Conservation (phyloP, 2,888 invertebrate genomes). For the Halictus quadricinctus region DNA sequence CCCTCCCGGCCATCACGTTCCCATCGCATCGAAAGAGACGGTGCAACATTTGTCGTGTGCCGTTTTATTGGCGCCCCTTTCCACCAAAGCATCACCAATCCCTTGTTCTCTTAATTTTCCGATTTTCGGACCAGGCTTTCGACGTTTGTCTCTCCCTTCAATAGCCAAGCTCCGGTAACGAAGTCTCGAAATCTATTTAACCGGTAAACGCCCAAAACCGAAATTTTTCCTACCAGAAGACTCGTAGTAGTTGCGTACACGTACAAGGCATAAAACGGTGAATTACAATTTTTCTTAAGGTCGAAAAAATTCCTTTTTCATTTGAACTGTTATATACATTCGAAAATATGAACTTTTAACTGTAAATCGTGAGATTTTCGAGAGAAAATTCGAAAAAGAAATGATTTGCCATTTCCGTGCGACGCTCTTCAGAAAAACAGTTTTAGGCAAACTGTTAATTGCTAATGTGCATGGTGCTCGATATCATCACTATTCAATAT, state of each 20-base stretch:
- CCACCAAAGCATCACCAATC: constrained; percentile 39
- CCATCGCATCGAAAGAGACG: constrained; percentile 33
- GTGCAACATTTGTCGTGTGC: constrained; percentile 58
- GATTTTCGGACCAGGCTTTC: constrained; percentile 18
- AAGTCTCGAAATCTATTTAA: neutral
- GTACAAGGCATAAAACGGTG: neutral
- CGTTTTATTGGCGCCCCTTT: constrained; percentile 56
- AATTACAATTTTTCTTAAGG: neutral
- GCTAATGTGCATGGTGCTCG: no score
- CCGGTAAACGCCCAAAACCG: neutral
- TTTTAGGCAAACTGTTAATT: no score
- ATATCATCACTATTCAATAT: neutral
- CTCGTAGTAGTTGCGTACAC: no score
- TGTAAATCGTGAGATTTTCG: no score
- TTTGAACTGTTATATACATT: no score
- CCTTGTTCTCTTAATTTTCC: constrained; percentile 36
- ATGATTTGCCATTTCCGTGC: no score
- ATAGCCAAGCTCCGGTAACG: neutral
- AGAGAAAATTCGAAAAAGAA: no score
- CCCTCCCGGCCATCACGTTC: constrained; percentile 2
- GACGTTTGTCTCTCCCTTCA: neutral
- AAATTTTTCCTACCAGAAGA: neutral
- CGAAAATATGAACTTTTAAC: no score
- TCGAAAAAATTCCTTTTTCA: no score
- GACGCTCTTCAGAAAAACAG: no score